Percentiles rank a stretch among this genome's conserved stretches.
Conservation (phyloP, 1,140 invertebrate genomes). For the Eumaeus atala region DNA sequence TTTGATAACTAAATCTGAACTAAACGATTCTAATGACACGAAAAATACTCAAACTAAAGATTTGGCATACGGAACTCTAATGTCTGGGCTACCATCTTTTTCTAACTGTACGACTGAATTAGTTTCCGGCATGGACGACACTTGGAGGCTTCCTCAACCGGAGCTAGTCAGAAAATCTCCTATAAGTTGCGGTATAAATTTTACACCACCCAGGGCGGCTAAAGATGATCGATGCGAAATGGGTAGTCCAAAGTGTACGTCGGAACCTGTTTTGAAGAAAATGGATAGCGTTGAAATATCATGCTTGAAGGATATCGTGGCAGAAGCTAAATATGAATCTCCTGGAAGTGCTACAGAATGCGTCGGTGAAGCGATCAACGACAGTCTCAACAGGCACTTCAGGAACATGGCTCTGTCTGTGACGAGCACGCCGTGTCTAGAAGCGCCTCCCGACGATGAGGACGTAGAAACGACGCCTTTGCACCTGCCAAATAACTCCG, state of each 20-base stretch:
- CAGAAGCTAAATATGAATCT: constrained; percentile 19
- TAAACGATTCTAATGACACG: constrained; percentile 42
- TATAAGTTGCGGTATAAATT: constrained; percentile 27
- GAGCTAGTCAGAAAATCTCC: constrained; percentile 55
- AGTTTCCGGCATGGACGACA: constrained; percentile 40
- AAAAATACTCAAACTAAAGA: constrained; percentile 59
- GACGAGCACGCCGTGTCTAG: constrained; percentile 49
- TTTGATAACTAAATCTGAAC: constrained; percentile 49
- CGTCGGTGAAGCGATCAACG: constrained; percentile 19
- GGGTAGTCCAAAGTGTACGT: constrained; percentile 34
- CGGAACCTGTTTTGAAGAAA: constrained; percentile 41
- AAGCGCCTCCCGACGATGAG: constrained; percentile 23
- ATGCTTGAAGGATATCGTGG: constrained; percentile 42
- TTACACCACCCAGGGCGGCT: constrained; percentile 38
- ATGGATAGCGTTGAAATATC: constrained; percentile 62
- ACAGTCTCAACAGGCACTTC: constrained; percentile 39
- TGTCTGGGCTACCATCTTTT: constrained; percentile 52
- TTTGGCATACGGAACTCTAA: constrained; percentile 57
- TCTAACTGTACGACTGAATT: constrained; percentile 63
- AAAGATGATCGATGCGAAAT: constrained; percentile 26
- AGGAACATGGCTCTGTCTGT: constrained; percentile 43
- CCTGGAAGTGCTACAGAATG: constrained; percentile 1
- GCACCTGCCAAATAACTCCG: constrained; percentile 28
- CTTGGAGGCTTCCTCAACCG: constrained; percentile 50
- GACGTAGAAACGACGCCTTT: constrained; percentile 36